Evolutionary conservation across 2,888 invertebrate species (phyloP).

Genomic region (Melanchra persicariae): DNA sequence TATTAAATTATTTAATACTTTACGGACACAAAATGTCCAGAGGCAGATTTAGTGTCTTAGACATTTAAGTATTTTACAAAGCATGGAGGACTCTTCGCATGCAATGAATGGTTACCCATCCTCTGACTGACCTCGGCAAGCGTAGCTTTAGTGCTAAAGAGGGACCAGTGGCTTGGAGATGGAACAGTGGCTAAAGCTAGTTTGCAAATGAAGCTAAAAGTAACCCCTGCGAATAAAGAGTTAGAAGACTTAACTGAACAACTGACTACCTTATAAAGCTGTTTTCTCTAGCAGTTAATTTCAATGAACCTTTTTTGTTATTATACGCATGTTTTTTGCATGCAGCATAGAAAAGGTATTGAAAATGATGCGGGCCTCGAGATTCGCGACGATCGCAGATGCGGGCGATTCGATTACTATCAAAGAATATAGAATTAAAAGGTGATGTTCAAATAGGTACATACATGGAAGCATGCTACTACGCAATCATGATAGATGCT

Average conservation of each 20-base stretch:
- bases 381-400: slow-evolving; percentile 50
- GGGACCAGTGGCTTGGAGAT: too few species aligned
- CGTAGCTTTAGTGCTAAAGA: background rate
- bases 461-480: background rate
- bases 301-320: slow-evolving; percentile 40
- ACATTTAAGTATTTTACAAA: too few species aligned
- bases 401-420: slow-evolving; percentile 64
- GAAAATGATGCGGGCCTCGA: slow-evolving; percentile 58
- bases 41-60: too few species aligned
- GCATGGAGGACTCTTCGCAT: too few species aligned
- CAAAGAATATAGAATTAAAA: slow-evolving; percentile 57
- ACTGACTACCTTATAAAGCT: slow-evolving; percentile 15
- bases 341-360: slow-evolving; percentile 5
- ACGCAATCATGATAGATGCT: too few species aligned
- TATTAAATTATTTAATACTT: too few species aligned
- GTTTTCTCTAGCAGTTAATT: slow-evolving; percentile 42
- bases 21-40: too few species aligned
- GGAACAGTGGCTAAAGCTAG: too few species aligned
- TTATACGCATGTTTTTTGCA: slow-evolving; percentile 45
- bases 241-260: background rate
- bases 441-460: slow-evolving; percentile 43
- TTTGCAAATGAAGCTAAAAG: background rate
- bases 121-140: background rate
- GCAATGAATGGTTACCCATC: too few species aligned
- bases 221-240: background rate